Percentiles rank a stretch among this genome's conserved stretches.
Evolutionary conservation across 2,888 invertebrate species (phyloP).

Genomic region (Hesperia comma): DNA sequence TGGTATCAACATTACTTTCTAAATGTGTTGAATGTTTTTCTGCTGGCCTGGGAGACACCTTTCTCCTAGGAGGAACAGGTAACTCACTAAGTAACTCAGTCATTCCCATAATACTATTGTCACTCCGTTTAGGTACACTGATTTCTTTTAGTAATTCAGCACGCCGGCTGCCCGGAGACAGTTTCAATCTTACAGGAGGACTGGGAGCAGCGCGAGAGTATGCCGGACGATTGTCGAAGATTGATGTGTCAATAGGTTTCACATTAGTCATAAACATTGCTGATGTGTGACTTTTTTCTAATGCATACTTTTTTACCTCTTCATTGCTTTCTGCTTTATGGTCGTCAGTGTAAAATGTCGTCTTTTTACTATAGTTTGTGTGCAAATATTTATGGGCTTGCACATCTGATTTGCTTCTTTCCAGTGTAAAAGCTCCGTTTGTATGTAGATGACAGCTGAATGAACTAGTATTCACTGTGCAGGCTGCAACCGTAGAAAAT

Average conservation of each 20-base stretch:
- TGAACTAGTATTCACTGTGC: constrained; percentile 69
- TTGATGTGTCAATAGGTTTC: constrained; percentile 62
- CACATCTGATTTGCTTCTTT: constrained; percentile 77
- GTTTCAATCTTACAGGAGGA: constrained; percentile 72
- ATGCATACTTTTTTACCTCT: constrained; percentile 51
- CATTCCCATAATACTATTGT: constrained; percentile 56
- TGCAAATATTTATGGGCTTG: constrained; percentile 66
- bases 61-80: constrained; percentile 72
- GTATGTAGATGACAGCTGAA: constrained; percentile 79
- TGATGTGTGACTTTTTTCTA: constrained; percentile 77
- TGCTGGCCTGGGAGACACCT: constrained; percentile 63
- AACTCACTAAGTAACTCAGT: constrained; percentile 66
- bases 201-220: constrained; percentile 76
- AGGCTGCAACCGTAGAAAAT: constrained; percentile 73
- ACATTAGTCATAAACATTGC: constrained; percentile 58
- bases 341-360: constrained; percentile 70
- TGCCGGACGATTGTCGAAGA: constrained; percentile 71
- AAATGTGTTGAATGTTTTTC: constrained; percentile 41
- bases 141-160: constrained; percentile 55
- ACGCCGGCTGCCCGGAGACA: constrained; percentile 61
- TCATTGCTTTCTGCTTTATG: constrained; percentile 48
- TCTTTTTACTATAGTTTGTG: constrained; percentile 57
- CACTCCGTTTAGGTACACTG: constrained; percentile 59
- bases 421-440: constrained; percentile 70
- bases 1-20: constrained; percentile 47